Conservation (phyloP, 30 jellyfish, hydroid and myxozoan species). For the Turritopsis dohrnii region DNA sequence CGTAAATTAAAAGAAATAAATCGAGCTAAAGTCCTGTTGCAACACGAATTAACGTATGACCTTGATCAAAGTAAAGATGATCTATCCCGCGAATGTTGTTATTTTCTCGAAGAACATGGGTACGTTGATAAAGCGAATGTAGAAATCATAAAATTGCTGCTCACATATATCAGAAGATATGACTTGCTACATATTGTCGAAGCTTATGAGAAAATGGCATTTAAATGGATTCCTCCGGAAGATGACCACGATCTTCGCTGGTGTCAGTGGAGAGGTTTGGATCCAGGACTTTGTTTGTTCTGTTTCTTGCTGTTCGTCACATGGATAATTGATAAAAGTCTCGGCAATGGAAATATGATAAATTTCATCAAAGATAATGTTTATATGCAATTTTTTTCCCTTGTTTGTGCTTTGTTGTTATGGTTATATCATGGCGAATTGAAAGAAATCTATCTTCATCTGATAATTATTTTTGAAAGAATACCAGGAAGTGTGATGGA, state of each 20-base stretch:
- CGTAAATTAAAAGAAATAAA: no score
- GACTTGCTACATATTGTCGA: background rate
- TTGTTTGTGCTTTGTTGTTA: background rate
- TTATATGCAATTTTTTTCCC: background rate
- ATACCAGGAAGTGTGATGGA: constrained; percentile 11
- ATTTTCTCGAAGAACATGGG: background rate
- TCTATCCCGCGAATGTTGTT: background rate
- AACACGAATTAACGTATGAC: background rate
- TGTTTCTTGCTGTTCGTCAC: background rate
- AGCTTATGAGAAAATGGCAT: constrained; percentile 1
- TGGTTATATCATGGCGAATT: background rate
- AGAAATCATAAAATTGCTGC: background rate
- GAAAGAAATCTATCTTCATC: background rate
- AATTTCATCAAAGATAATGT: background rate
- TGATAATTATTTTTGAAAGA: background rate
- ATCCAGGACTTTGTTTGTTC: no score
- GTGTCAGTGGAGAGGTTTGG: background rate
- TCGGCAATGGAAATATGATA: background rate
- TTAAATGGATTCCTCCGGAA: background rate
- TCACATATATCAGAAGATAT: background rate
- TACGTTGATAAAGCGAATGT: background rate
- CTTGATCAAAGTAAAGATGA: background rate
- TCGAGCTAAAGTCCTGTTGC: background rate
- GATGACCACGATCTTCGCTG: background rate
- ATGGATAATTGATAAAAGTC: background rate